Evolutionary conservation across 2,113 vertebrate species (phyloP), one percentile per base, ranked within the genome.

Genomic region (Cardinalis cardinalis): DNA sequence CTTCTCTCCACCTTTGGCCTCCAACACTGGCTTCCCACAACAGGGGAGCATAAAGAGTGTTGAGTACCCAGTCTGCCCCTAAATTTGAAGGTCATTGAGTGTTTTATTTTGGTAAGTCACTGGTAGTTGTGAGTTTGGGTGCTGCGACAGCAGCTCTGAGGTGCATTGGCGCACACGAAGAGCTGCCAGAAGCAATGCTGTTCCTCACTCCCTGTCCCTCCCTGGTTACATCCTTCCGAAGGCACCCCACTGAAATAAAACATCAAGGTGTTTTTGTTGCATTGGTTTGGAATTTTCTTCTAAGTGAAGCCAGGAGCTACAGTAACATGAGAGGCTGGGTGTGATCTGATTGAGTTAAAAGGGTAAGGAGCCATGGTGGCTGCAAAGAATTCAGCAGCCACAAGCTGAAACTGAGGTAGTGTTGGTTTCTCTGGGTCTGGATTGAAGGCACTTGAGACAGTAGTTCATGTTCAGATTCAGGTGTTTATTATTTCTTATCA

Each of bases 151-250:
- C 14, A 51, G 41, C 65, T 61, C 73, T 53, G 60, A 36, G 24
- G 36, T 7, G 2, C 3, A 3, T 0, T 25, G 20, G 31, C 41
- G 43, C 6, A 14, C 0, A 0, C 25, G n/a, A 8, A 8, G 6
- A 44, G 31, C 60, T 64, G 36, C 31, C 34, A 4, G 6, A 17
- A 38, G 38, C 21, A 53, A 14, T 5, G 36, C 9, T 51, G 14
- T 11, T 55, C 46, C 1, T 3, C 5, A 3, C 14, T 74, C 34
- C 40, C 21, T 18, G 4, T 29, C 23, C 31, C 49, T 43, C 36
- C 31, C 12, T 16, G 48, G 19, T 28, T 44, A 40, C 4, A 18
- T 46, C 12, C 44, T 25, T 18, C 28, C 44, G 21, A 69, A 64
- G 34, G 9, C 25, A 82, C 5, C 14, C 38, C 53, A 34, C 41